phyloP scores from a whole-genome alignment of 2,888 invertebrate genomes.

The Odontocerum albicorne region DNA sequence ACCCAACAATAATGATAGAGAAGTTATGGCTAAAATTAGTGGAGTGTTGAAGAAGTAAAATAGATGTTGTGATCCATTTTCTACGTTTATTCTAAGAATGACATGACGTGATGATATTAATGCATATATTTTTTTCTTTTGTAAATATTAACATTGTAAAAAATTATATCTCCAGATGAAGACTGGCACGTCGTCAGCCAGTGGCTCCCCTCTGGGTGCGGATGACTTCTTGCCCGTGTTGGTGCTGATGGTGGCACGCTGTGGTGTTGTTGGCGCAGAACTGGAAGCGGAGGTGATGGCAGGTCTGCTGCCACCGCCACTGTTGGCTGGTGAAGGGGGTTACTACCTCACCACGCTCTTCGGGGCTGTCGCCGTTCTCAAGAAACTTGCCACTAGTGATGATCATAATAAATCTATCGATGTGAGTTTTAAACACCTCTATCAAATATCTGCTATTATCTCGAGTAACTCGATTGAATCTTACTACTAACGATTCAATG shows the following conservation, averaged over 20 bases:
- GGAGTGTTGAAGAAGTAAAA: too few relatives aligned
- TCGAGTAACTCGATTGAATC: too few relatives aligned
- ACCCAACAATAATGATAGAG: too few relatives aligned
- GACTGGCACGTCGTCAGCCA: conserved; percentile 52
- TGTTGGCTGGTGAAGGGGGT: conserved; percentile 90
- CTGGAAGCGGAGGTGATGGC: conserved; percentile 97
- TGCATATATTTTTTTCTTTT: not conserved
- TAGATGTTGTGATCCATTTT: too few relatives aligned
- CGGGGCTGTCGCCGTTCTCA: conserved; percentile 88
- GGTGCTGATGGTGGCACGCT: conserved; percentile 89
- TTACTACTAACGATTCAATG: too few relatives aligned
- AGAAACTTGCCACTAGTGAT: conserved; percentile 62
- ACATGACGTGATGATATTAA: too few relatives aligned
- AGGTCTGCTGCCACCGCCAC: conserved; percentile 86
- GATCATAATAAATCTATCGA: conserved; percentile 44
- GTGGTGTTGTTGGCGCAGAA: conserved; percentile 89
- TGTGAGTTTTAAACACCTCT: too few relatives aligned
- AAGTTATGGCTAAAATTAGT: too few relatives aligned
- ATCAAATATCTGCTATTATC: too few relatives aligned
- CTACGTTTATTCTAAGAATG: too few relatives aligned
- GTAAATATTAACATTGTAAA: not conserved
- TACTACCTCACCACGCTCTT: conserved; percentile 94
- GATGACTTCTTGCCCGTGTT: conserved; percentile 91
- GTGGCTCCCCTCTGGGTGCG: conserved; percentile 63
- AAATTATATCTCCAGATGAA: conserved; percentile 60